Evolutionary conservation across 2,797 vertebrate genomes (phyloP), one percentile per base, ranked within the genome.

Genomic region (Halcyon badia): DNA sequence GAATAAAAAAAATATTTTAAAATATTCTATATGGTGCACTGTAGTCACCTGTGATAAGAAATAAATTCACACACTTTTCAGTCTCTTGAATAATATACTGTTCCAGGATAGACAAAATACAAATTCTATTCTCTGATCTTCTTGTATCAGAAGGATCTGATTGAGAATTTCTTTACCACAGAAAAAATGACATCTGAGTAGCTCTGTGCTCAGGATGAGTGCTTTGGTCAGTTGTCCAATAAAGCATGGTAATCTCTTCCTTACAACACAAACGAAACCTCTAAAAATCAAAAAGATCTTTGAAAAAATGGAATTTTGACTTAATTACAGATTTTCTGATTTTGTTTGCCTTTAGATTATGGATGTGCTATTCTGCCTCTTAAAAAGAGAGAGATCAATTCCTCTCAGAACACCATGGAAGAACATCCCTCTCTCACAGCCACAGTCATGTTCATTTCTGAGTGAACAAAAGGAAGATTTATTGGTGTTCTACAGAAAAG

Each of bases 381-480:
- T 89, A 35, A 33, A 19, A 80, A 17, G 46, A 61, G 35, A 58
- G 25, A 37, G 76, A 89, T 87, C 68, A 80, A 24, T 91, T 87
- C n/a, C 15, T 66, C 64, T 89, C 51, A 73, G 41, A 89, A 52
- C 28, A 75, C 22, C 20, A 24, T 26, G 13, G 58, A 91, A 91
- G 17, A 75, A 11, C 7, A 70, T 16, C 3, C 22, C 18, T 62
- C 19, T 90, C 54, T 87, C 52, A 68, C 20, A 87, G 16, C 10
- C 37, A 44, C 33, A 75, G 33, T 68, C 21, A 4, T 39, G 56
- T 71, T 93, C 31, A 86, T 83, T 91, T 94, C 79, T 64, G 33
- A 80, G 57, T 49, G 85, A 97, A 96, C 69, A 96, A 96, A 94
- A 86, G 72, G 12, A 83, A 49, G 78, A 83, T 95, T 94, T 96